Conservation (phyloP, 2,113 vertebrate genomes). For the Empidonax traillii region DNA sequence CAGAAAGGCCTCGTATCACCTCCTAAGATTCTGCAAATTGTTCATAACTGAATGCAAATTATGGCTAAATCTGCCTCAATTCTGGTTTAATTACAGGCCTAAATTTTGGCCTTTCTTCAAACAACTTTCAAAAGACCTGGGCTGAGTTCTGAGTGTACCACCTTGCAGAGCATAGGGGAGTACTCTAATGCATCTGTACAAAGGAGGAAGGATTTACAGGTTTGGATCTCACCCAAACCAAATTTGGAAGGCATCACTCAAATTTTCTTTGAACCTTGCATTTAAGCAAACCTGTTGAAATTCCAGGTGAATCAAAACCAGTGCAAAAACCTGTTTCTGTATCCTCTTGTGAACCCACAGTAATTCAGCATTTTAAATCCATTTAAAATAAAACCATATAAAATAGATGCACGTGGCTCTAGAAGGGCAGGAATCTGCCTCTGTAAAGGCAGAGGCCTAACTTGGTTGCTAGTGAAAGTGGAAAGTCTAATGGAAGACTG, state of each 20-base stretch:
- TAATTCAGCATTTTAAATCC: neutral
- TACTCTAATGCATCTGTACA: neutral
- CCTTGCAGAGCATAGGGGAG: neutral
- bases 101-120: neutral
- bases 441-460: neutral
- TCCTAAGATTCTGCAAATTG: neutral
- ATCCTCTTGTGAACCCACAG: slow-evolving; percentile 15
- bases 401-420: neutral
- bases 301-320: neutral
- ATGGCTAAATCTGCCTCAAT: neutral
- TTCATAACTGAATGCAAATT: neutral
- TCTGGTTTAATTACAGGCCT: neutral
- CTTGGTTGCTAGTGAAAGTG: neutral
- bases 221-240: neutral
- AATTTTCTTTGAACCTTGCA: slow-evolving; percentile 8
- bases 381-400: neutral
- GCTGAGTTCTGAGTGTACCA: neutral
- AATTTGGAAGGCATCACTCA: neutral
- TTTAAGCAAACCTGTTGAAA: neutral
- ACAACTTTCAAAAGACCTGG: neutral
- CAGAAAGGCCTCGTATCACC: neutral
- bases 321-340: neutral
- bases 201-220: neutral
- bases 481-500: neutral
- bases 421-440: neutral